Conservation (phyloP, 2,888 invertebrate genomes). For the Amaurobius ferox region DNA sequence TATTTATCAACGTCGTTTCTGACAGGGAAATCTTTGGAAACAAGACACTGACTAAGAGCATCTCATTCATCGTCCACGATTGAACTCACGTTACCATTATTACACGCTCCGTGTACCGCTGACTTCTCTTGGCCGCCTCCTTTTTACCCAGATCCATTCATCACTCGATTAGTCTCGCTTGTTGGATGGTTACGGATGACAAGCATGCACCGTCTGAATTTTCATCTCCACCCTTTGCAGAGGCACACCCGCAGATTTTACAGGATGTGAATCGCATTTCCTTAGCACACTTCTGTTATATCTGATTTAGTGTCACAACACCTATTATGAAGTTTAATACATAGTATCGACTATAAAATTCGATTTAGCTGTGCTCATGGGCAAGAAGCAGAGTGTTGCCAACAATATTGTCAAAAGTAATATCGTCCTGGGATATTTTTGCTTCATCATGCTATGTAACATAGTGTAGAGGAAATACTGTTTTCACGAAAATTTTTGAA, state of each 20-base stretch:
- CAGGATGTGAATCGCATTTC: no score
- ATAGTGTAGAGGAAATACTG: no score
- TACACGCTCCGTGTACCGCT: constrained; percentile 6
- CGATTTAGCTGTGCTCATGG: no score
- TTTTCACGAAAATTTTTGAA: no score
- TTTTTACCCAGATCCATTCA: constrained; percentile 34
- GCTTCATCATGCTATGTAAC: no score
- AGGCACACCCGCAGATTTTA: not conserved
- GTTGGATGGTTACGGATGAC: constrained; percentile 36
- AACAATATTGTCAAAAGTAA: no score
- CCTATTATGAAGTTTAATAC: no score
- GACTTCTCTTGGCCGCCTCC: constrained; percentile 18
- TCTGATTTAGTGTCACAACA: no score
- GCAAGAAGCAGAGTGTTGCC: no score
- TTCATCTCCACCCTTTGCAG: constrained; percentile 4
- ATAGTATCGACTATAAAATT: no score
- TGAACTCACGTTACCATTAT: constrained; percentile 19
- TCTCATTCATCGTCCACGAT: constrained; percentile 13
- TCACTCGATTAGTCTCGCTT: constrained; percentile 55
- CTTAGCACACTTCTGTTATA: no score
- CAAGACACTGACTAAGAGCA: constrained; percentile 5
- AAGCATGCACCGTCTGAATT: not conserved
- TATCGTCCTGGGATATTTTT: no score
- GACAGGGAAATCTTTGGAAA: not conserved
- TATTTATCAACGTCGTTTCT: constrained; percentile 6